phyloP scores from a whole-genome alignment of 2,888 invertebrate genomes.

The Acanthopleura granulata region DNA sequence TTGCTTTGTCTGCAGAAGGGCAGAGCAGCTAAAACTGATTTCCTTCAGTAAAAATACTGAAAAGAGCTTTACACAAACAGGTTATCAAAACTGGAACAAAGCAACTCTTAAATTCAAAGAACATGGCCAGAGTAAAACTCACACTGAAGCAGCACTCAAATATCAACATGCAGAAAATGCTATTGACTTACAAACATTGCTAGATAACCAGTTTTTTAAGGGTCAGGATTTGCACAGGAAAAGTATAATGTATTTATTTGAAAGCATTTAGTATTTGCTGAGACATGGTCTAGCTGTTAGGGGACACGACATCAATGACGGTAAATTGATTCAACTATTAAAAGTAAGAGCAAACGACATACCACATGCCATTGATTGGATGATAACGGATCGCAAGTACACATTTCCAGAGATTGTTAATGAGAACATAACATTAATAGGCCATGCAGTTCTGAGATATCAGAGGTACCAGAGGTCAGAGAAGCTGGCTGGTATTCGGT shows the following conservation, averaged over 20 bases:
- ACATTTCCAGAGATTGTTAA: not conserved
- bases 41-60: constrained; percentile 8
- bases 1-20: not conserved
- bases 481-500: not conserved
- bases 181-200: not conserved
- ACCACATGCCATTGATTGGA: not conserved
- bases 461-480: not conserved
- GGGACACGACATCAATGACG: not conserved
- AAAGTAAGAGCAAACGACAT: not conserved
- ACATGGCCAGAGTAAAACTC: not conserved
- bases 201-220: not conserved
- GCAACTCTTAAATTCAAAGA: not conserved
- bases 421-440: not conserved
- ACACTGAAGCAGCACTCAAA: not conserved
- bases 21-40: not conserved
- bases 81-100: constrained; percentile 4
- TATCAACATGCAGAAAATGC: not conserved
- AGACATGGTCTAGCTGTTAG: not conserved
- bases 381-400: not conserved
- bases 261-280: not conserved
- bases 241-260: not conserved
- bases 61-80: not conserved
- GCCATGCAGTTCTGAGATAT: not conserved
- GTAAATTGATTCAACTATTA: not conserved
- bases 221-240: not conserved